A percentile compares a stretch with the other conserved stretches of the same genome.
Conservation (phyloP, 2,797 vertebrate genomes). For the Cyclura pinguis region DNA sequence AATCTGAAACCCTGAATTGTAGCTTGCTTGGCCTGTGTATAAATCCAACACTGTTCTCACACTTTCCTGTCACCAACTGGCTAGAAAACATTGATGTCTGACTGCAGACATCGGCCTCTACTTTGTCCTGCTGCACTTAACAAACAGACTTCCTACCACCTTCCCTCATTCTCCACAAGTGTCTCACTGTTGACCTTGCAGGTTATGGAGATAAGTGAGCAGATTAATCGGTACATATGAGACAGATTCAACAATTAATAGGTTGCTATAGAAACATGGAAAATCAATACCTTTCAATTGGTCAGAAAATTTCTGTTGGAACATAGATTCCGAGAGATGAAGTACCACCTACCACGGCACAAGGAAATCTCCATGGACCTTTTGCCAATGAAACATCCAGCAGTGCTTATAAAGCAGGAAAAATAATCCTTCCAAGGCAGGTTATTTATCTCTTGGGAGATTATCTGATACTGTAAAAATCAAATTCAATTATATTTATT, state of each 20-base stretch:
- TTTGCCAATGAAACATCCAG: slow-evolving; percentile 68
- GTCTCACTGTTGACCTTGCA: not conserved
- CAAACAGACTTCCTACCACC: not conserved
- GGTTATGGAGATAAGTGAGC: slow-evolving; percentile 30
- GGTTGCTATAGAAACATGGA: slow-evolving; percentile 82
- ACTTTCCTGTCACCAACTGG: too few species aligned
- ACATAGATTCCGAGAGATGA: slow-evolving; percentile 80
- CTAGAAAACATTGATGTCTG: too few species aligned
- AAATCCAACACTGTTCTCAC: too few species aligned
- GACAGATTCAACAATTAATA: slow-evolving; percentile 79
- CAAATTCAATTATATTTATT: slow-evolving; percentile 62
- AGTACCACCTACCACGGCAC: slow-evolving; percentile 75
- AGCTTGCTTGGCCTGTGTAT: too few species aligned
- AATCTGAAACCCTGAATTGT: too few species aligned
- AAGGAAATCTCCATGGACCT: slow-evolving; percentile 67
- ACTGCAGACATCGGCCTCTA: not conserved
- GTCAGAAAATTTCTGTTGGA: slow-evolving; percentile 85
- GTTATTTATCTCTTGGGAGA: slow-evolving; percentile 65
- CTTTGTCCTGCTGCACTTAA: not conserved
- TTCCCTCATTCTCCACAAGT: not conserved
- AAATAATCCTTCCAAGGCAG: slow-evolving; percentile 58
- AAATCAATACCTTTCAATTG: slow-evolving; percentile 80
- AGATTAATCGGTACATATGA: slow-evolving; percentile 77
- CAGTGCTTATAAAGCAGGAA: slow-evolving; percentile 73
- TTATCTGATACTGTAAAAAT: slow-evolving; percentile 61